Percentiles rank a stretch among this genome's conserved stretches.
These are phyloP conservation scores for Drosophila pandora DNA, from an alignment of 1,140 invertebrate species.

Conservation along the genomic window DNA sequence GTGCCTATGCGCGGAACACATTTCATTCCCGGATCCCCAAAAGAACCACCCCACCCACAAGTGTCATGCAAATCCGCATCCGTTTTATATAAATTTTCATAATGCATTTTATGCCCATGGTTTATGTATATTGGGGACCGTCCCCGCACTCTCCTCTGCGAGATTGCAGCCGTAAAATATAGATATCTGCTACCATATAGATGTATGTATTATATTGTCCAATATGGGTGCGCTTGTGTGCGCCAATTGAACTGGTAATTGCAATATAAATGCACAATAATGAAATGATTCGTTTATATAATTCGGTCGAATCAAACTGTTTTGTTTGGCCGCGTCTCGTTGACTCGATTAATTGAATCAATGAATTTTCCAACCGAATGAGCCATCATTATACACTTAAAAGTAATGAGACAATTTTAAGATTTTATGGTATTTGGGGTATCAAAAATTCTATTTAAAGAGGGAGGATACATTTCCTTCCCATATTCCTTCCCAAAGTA, in stretches of 20 bases:
- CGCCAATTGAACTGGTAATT: constrained; percentile 46
- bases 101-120: constrained; percentile 57
- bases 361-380: constrained; percentile 42
- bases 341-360: constrained; percentile 47
- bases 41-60: constrained; percentile 28
- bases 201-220: constrained; percentile 2
- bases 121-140: constrained; percentile 54
- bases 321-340: constrained; percentile 28
- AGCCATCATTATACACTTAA: constrained; percentile 19
- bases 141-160: neutral
- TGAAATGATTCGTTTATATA: constrained; percentile 50
- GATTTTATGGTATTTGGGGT: neutral
- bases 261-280: constrained; percentile 53
- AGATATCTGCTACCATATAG: constrained; percentile 14
- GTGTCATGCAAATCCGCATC: constrained; percentile 56
- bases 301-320: constrained; percentile 47
- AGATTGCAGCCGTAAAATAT: constrained; percentile 42
- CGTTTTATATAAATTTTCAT: constrained; percentile 67
- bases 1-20: constrained; percentile 58
- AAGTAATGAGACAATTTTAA: constrained; percentile 18
- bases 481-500: too few relatives aligned
- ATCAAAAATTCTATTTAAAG: neutral
- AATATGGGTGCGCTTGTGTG: constrained; percentile 1
- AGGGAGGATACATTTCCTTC: too few relatives aligned
- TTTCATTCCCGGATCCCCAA: constrained; percentile 29